Conservation (phyloP, 2,888 invertebrate species). For the Embidobia sp. region DNA sequence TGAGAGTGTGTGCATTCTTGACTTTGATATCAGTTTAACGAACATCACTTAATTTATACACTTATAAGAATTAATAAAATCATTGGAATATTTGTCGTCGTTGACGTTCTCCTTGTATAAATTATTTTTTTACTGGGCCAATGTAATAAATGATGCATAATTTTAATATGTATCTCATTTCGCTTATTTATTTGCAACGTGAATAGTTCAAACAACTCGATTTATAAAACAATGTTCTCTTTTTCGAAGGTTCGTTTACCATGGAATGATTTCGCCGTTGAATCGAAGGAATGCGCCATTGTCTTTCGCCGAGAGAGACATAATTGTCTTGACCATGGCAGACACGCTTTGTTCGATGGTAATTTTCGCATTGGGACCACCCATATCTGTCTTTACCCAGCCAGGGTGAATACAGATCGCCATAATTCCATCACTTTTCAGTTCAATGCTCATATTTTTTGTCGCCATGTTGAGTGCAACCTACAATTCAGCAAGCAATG, state of each 20-base stretch:
- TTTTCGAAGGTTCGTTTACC: too few relatives aligned
- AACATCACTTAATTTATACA: slow-evolving; percentile 43
- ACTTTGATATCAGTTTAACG: slow-evolving; percentile 44
- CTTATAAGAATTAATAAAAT: slow-evolving; percentile 40
- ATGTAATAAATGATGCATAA: not conserved
- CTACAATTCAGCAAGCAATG: slow-evolving; percentile 84
- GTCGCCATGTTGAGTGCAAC: slow-evolving; percentile 93
- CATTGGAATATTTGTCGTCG: slow-evolving; percentile 32
- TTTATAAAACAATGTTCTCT: too few relatives aligned
- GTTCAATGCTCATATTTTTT: slow-evolving; percentile 91
- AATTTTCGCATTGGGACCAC: slow-evolving; percentile 90
- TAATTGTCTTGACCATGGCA: slow-evolving; percentile 86
- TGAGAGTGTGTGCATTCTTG: slow-evolving; percentile 18
- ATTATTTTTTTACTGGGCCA: not conserved
- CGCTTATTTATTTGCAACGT: too few relatives aligned
- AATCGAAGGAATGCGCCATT: slow-evolving; percentile 90
- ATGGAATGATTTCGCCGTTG: slow-evolving; percentile 88
- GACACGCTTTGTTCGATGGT: slow-evolving; percentile 86
- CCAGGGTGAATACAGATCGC: slow-evolving; percentile 92
- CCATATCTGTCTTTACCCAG: slow-evolving; percentile 96
- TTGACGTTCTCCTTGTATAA: not conserved
- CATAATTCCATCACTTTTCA: slow-evolving; percentile 88
- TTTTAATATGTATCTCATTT: too few relatives aligned
- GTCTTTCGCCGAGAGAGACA: slow-evolving; percentile 84
- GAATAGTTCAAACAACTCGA: too few relatives aligned